A percentile compares a stretch with the other conserved stretches of the same genome.
These are phyloP conservation scores for Acanthoscelides obtectus DNA, from an alignment of 2,888 invertebrate genomes.

Conservation along the genomic window DNA sequence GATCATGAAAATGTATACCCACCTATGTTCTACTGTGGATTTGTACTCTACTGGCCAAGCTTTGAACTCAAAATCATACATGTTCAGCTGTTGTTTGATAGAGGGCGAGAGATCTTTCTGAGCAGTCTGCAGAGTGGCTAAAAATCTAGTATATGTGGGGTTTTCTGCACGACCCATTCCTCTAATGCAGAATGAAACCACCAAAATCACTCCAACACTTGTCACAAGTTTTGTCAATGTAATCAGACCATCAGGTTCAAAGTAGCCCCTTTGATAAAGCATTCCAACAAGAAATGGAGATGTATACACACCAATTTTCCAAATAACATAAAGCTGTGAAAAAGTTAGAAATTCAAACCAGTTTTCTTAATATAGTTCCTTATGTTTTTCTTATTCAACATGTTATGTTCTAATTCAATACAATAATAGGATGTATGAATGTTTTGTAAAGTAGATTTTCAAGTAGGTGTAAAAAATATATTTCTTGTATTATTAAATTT, in stretches of 20 bases:
- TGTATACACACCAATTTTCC: conserved; percentile 67
- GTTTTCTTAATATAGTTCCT: background rate
- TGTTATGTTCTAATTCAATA: too few relatives aligned
- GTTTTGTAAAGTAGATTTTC: too few relatives aligned
- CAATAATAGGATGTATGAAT: too few relatives aligned
- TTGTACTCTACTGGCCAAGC: conserved; percentile 78
- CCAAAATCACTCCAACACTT: conserved; percentile 62
- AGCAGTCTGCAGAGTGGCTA: conserved; percentile 55
- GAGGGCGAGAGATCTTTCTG: conserved; percentile 39
- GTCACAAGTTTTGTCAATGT: conserved; percentile 58
- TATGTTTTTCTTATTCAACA: background rate
- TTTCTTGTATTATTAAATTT: too few relatives aligned
- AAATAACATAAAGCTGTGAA: conserved; percentile 58
- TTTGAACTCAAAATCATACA: conserved; percentile 85
- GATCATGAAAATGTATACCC: conserved; percentile 28
- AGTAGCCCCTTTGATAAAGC: conserved; percentile 63
- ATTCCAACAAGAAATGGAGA: conserved; percentile 71
- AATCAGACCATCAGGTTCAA: conserved; percentile 53
- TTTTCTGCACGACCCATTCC: conserved; percentile 65
- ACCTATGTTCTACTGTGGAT: conserved; percentile 46
- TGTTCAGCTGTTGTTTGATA: conserved; percentile 55
- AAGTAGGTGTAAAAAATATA: too few relatives aligned
- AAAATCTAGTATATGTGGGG: conserved; percentile 64
- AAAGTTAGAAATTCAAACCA: conserved; percentile 6
- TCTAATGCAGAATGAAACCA: conserved; percentile 61